Evolutionary conservation across 2,888 invertebrate genomes (phyloP).

Genomic region (Eupeodes latifasciatus): DNA sequence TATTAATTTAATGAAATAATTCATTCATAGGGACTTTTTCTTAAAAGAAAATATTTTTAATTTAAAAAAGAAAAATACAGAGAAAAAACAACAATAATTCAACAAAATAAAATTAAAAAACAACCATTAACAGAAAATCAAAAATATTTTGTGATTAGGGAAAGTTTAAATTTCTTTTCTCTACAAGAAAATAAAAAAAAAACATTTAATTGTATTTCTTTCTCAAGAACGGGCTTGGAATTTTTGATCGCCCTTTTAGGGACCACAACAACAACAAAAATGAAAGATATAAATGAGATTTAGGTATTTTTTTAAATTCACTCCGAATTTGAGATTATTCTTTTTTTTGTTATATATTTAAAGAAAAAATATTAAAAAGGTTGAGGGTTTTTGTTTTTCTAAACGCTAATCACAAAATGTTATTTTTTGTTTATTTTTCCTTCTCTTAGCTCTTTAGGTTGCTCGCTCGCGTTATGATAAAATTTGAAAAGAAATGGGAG

Average conservation of each 20-base stretch:
- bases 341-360: constrained; percentile 42
- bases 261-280: constrained; percentile 4
- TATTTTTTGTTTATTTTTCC: constrained; percentile 84
- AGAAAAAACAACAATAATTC: background rate
- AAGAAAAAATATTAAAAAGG: constrained; percentile 30
- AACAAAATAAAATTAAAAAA: constrained; percentile 20
- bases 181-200: background rate
- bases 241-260: constrained; percentile 26
- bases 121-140: constrained; percentile 39
- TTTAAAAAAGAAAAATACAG: background rate
- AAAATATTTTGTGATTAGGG: constrained; percentile 76
- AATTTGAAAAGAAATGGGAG: constrained; percentile 73
- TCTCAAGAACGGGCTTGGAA: constrained; percentile 30
- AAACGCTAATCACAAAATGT: constrained; percentile 83
- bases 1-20: constrained; percentile 2
- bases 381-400: constrained; percentile 78
- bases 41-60: background rate
- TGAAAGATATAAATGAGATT: constrained; percentile 23
- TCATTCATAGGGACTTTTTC: constrained; percentile 8
- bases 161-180: constrained; percentile 40
- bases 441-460: constrained; percentile 84
- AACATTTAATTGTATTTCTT: background rate
- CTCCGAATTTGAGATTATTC: background rate
- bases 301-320: background rate
- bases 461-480: constrained; percentile 78